These are phyloP conservation scores for Luperina nickerlii DNA, from an alignment of 2,888 invertebrate species.

Conservation along the genomic window DNA sequence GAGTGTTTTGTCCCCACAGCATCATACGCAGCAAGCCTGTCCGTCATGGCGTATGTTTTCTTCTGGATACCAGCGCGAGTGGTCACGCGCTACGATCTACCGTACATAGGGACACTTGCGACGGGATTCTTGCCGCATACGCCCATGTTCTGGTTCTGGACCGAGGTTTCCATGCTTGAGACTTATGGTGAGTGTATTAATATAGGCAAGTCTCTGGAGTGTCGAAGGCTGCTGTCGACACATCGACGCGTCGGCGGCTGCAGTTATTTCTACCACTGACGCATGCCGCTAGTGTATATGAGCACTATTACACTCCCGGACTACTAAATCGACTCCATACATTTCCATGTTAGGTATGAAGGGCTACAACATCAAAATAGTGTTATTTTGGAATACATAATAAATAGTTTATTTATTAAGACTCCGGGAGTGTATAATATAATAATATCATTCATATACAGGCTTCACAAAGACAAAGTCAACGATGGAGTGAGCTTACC, in stretches of 20 bases:
- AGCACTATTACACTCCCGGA: not conserved
- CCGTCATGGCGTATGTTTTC: conserved; percentile 87
- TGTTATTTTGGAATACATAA: not conserved
- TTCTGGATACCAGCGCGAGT: conserved; percentile 60
- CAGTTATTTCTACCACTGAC: too few species aligned
- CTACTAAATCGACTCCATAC: not conserved
- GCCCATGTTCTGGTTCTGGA: conserved; percentile 79
- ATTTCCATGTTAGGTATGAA: not conserved
- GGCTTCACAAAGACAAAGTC: too few species aligned
- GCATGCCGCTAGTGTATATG: too few species aligned
- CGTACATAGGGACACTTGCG: conserved; percentile 42
- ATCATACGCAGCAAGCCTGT: conserved; percentile 91
- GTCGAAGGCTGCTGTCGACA: too few species aligned
- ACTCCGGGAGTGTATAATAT: not conserved
- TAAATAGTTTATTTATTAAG: too few species aligned
- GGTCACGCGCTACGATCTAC: conserved; percentile 13
- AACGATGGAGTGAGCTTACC: too few species aligned
- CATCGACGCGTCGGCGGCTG: too few species aligned
- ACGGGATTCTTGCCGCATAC: conserved; percentile 77
- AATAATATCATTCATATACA: too few species aligned
- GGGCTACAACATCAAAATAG: not conserved
- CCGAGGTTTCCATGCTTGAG: conserved; percentile 72
- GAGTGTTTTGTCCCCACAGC: conserved; percentile 64
- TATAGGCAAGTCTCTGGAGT: not conserved
- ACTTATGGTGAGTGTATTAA: conserved; percentile 67